These are phyloP conservation scores for Chrysocyon brachyurus DNA, from an alignment of 2,797 vertebrate genomes.

Conservation along the genomic window DNA sequence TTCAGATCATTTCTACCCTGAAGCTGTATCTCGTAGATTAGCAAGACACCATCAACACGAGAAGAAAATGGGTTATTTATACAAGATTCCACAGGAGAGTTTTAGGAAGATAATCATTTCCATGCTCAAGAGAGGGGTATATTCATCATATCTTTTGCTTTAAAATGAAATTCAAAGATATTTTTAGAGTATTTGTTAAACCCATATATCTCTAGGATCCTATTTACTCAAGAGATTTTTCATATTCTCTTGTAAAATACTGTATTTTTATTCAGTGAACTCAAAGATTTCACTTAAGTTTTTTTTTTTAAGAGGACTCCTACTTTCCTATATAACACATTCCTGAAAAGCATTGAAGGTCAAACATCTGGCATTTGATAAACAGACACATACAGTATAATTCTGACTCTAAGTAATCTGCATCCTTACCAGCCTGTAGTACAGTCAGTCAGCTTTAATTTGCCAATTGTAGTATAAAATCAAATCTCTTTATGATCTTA, in stretches of 20 bases:
- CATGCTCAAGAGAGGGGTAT: background rate
- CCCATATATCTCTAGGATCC: background rate
- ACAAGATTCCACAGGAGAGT: background rate
- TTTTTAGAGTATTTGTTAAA: constrained; percentile 35
- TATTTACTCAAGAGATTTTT: background rate
- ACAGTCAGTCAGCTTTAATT: background rate
- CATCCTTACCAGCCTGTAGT: background rate
- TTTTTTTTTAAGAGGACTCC: background rate
- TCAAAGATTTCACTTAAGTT: background rate
- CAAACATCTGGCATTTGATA: background rate
- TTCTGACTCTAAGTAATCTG: background rate
- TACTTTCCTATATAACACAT: background rate
- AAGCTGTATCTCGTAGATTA: constrained; percentile 63
- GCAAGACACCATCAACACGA: background rate
- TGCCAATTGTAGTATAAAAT: background rate
- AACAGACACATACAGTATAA: background rate
- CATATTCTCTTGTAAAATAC: background rate
- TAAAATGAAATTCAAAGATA: constrained; percentile 20
- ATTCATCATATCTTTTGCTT: background rate
- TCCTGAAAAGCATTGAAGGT: background rate
- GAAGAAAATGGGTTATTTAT: background rate
- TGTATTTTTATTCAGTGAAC: background rate
- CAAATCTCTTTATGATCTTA: background rate
- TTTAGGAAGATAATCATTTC: background rate
- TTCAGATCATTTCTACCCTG: constrained; percentile 54